These are phyloP conservation scores for Clostera curtula DNA, from an alignment of 2,888 invertebrate genomes.

Conservation along the genomic window DNA sequence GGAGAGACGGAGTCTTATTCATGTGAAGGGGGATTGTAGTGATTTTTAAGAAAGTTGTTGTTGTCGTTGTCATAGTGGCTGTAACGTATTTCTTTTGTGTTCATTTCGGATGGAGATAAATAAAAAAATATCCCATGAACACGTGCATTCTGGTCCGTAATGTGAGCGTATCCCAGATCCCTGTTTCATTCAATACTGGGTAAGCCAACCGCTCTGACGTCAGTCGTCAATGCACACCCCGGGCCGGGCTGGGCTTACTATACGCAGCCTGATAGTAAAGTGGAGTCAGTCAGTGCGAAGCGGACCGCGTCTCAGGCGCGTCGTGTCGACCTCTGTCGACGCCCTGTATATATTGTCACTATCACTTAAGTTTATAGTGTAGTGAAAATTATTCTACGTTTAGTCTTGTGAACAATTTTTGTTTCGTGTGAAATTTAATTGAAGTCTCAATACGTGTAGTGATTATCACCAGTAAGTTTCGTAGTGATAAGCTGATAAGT, in stretches of 20 bases:
- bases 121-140: too few relatives aligned
- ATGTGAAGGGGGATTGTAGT: too few relatives aligned
- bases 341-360: constrained; percentile 22
- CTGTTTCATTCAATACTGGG: constrained; percentile 54
- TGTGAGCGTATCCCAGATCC: constrained; percentile 24
- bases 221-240: constrained; percentile 50
- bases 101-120: too few relatives aligned
- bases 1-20: too few relatives aligned
- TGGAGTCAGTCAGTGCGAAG: constrained; percentile 45
- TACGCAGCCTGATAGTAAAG: constrained; percentile 21
- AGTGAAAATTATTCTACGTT: constrained; percentile 20
- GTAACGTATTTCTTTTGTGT: too few relatives aligned
- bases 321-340: constrained; percentile 29
- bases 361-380: constrained; percentile 19
- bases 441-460: too few relatives aligned
- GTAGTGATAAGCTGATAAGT: constrained; percentile 56
- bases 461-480: constrained; percentile 44
- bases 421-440: too few relatives aligned
- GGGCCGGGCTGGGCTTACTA: constrained; percentile 38
- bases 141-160: too few relatives aligned
- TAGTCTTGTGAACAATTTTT: constrained; percentile 20
- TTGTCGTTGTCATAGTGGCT: too few relatives aligned
- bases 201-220: constrained; percentile 53
- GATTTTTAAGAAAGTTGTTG: too few relatives aligned
- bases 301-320: constrained; percentile 40